A percentile compares a stretch with the other conserved stretches of the same genome.
Conservation (phyloP, 2,797 vertebrate genomes). For the Rachycentron canadum region DNA sequence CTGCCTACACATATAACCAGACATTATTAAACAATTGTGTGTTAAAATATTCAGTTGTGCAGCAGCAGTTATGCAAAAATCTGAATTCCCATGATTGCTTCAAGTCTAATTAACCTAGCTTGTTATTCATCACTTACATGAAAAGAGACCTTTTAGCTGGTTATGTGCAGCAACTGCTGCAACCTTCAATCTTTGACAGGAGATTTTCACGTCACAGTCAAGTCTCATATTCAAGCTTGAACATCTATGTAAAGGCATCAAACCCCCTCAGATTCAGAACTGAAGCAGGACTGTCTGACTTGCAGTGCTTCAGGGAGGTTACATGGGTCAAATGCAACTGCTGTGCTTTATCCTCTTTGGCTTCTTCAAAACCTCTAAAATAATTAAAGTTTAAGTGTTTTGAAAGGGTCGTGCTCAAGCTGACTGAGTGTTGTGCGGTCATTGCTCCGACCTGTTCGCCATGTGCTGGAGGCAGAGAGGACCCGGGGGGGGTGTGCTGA, state of each 20-base stretch:
- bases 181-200: conserved; percentile 1
- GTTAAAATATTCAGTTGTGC: background rate
- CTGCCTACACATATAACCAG: background rate
- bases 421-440: conserved; percentile 21
- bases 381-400: background rate
- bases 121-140: conserved; percentile 32
- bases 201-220: background rate
- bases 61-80: conserved; percentile 1
- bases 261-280: background rate
- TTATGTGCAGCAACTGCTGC: background rate
- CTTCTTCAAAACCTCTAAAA: background rate
- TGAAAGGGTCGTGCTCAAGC: background rate
- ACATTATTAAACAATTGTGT: background rate
- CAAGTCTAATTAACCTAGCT: conserved; percentile 32
- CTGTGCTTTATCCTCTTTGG: conserved; percentile 8
- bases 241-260: conserved; percentile 11
- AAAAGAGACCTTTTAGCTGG: background rate
- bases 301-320: background rate
- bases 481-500: conserved; percentile 59
- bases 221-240: conserved; percentile 22
- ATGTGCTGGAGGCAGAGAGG: conserved; percentile 45
- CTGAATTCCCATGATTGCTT: conserved; percentile 1
- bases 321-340: background rate
- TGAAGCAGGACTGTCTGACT: background rate
- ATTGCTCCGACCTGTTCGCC: conserved; percentile 41